Base-by-base conservation (phyloP, 2,888 invertebrate species). In the Apamea anceps region DNA sequence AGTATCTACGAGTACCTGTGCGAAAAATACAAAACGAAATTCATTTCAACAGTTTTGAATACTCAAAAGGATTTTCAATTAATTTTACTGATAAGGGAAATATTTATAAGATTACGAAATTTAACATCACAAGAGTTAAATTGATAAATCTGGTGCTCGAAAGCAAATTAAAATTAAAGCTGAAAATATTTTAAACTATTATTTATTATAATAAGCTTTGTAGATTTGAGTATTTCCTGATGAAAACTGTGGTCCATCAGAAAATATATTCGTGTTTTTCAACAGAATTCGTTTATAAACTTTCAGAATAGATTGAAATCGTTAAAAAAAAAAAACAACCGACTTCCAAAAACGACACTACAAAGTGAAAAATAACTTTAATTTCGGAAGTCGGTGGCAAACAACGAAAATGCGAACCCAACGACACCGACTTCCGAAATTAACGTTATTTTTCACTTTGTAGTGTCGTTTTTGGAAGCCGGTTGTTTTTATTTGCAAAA, bases 11-110 rank as follows among this genome's bases (percentile, higher is more conserved):
- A 86, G 60, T 80, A 72, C 42, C 13, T 45, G 37, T 54, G 21
- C 13, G 51, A 1, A 63, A 76, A 82, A 84, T 57, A 18, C 42
- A 60, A 73, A 66, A 63, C 57, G 0, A 51, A 63, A 60, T 63
- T 51, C 3, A 3, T 51, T 67, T 67, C 5, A 18, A 10, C 28
- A 51, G 57, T 67, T 66, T 67, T 45, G 54, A 86, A 62, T 15
- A 57, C 6, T 37, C 66, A n/a, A 77, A 83, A 72, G 21, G 45
- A 25, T 72, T 72, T 83, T 73, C 32, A 85, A 37, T 75, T 25
- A 72, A 81, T 70, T 81, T 85, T 25, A 57, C 73, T 70, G 25
- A 28, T n/a, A 72, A 65, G 37, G 32, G 18, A 54, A 73, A 73
- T 57, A 75, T 71, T 57, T n/a, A 48, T 71, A 63, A 32, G 13